These are phyloP conservation scores for Drosophila mulleri DNA, from an alignment of 2,888 invertebrate species.

Conservation along the genomic window DNA sequence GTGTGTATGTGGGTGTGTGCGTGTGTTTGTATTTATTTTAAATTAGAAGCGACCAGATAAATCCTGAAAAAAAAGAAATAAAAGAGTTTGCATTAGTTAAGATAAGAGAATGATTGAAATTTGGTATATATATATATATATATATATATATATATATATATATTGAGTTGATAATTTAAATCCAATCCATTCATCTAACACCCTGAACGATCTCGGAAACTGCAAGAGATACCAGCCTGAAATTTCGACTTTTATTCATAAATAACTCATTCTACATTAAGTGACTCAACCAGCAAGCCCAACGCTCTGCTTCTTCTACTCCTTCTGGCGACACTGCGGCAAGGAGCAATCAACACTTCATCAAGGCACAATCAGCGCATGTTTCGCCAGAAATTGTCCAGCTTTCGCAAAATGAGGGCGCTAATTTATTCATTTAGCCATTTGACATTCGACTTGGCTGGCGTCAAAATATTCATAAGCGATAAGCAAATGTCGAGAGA, in stretches of 20 bases:
- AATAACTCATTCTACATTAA: background rate
- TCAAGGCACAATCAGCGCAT: slow-evolving; percentile 56
- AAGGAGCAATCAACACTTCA: slow-evolving; percentile 63
- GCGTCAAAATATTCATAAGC: slow-evolving; percentile 79
- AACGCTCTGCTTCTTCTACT: background rate
- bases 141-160: too few species aligned
- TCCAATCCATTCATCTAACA: too few species aligned
- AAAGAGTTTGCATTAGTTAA: slow-evolving; percentile 17
- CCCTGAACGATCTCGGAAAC: too few species aligned
- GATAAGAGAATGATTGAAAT: background rate
- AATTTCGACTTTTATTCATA: too few species aligned
- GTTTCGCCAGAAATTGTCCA: slow-evolving; percentile 35
- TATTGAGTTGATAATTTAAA: too few species aligned
- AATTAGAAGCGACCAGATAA: slow-evolving; percentile 83
- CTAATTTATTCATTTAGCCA: slow-evolving; percentile 71
- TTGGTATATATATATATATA: too few species aligned
- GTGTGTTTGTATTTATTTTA: slow-evolving; percentile 53
- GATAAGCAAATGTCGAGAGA: slow-evolving; percentile 49
- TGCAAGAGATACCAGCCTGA: too few species aligned
- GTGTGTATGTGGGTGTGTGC: slow-evolving; percentile 9
- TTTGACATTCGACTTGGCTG: slow-evolving; percentile 60
- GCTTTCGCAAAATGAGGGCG: slow-evolving; percentile 15
- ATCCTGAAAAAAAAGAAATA: slow-evolving; percentile 67
- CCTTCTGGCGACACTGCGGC: slow-evolving; percentile 10
- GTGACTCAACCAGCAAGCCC: background rate